Conservation (phyloP, 2,888 invertebrate species). For the Ligdia adustata region DNA sequence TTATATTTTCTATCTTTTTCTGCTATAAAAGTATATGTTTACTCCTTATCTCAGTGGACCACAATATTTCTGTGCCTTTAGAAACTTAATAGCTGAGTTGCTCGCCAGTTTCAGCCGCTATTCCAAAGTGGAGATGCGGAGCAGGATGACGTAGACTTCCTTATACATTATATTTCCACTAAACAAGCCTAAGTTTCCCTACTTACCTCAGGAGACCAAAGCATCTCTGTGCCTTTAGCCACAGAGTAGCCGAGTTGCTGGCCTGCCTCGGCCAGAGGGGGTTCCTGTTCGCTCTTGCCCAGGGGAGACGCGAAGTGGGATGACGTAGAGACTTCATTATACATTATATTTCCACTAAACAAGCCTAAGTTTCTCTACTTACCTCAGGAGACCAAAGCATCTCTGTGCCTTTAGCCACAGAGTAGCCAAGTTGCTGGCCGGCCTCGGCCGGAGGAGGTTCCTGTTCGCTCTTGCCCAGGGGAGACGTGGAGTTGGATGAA, state of each 20-base stretch:
- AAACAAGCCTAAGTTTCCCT: too few species aligned
- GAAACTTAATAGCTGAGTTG: conserved; percentile 90
- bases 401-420: conserved; percentile 79
- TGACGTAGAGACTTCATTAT: conserved; percentile 79
- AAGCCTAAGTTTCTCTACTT: conserved; percentile 90
- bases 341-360: conserved; percentile 98
- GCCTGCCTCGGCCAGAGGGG: conserved; percentile 62
- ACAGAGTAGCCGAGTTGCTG: conserved; percentile 90
- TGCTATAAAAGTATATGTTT: too few species aligned
- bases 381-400: conserved; percentile 82
- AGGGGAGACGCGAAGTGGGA: conserved; percentile 83
- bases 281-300: conserved; percentile 74
- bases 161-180: too few species aligned
- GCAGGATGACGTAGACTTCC: conserved; percentile 80
- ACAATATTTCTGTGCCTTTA: conserved; percentile 78
- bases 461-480: conserved; percentile 75
- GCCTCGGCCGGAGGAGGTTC: conserved; percentile 65
- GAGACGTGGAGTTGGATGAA: conserved; percentile 83
- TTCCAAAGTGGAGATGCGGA: conserved; percentile 82
- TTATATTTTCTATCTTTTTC: too few species aligned
- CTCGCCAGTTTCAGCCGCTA: conserved; percentile 69
- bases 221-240: conserved; percentile 78
- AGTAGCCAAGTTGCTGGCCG: conserved; percentile 89
- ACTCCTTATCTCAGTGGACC: too few species aligned
- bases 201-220: conserved; percentile 79